phyloP scores from a whole-genome alignment of 30 jellyfish, hydroid and myxozoan species.

The Aurelia aurita region DNA sequence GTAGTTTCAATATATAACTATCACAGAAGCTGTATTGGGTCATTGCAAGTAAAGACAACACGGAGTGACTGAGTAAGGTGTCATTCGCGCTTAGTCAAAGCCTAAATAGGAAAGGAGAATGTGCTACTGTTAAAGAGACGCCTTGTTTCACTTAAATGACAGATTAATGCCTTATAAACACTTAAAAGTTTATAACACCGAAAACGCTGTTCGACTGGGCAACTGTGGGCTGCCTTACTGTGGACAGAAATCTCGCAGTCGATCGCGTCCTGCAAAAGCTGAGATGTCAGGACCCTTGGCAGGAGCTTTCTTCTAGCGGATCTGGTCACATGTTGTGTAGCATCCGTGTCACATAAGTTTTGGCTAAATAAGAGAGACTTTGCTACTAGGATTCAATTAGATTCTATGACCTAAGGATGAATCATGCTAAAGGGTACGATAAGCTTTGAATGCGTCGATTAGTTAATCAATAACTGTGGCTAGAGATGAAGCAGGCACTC shows the following conservation, averaged over 20 bases:
- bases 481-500: no score
- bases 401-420: no score
- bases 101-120: background rate
- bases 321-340: slow-evolving; percentile 13
- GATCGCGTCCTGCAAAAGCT: slow-evolving; percentile 2
- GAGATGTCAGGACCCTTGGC: slow-evolving; percentile 57
- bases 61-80: slow-evolving; percentile 8
- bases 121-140: background rate
- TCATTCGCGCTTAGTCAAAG: slow-evolving; percentile 19
- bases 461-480: no score
- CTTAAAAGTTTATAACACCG: slow-evolving; percentile 21
- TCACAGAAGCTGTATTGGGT: background rate
- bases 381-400: background rate
- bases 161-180: slow-evolving; percentile 5
- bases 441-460: no score
- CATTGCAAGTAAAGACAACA: background rate
- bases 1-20: background rate
- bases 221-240: slow-evolving; percentile 1
- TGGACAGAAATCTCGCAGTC: slow-evolving; percentile 47
- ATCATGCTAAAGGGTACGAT: no score
- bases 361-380: background rate
- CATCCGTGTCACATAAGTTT: slow-evolving; percentile 53
- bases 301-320: slow-evolving; percentile 35
- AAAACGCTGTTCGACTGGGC: slow-evolving; percentile 17
- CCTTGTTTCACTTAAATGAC: background rate